Evolutionary conservation across 2,888 invertebrate species (phyloP), one percentile per base, ranked within the genome.

Genomic region (Aproaerema taeniolella): DNA sequence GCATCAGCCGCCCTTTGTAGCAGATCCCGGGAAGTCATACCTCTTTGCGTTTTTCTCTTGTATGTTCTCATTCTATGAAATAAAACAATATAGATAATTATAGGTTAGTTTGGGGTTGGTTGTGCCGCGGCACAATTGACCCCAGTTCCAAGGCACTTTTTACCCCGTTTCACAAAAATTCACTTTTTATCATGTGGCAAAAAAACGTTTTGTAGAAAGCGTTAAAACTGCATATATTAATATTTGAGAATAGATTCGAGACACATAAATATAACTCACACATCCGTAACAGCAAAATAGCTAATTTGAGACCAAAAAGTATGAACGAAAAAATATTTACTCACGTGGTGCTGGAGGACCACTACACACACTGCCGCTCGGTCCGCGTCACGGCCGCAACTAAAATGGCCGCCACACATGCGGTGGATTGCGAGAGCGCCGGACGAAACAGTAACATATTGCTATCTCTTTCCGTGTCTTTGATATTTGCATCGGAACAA

Each of bases 1-100:
- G 46, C 46, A 37, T 49, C 33, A 14, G 49, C 46, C 24, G 46
- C 45, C 36, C 30, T 38, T 24, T 31, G 42, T 10, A 45, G 24
- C 20, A 46, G 32, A 8, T 32, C 31, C 25, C 26, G 31, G 7
- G 45, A 47, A 17, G 45, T 46, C 6, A 30, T 47, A 10, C 42
- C 45, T 30, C 41, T 41, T 11, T 35, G 14, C 6, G 35, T 26
- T 14, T 35, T 35, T 25, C 26, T 16, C 13, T 35, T 33, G 12
- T 33, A 33, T 7, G 17, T 33, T 30, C 25, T 14, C 28, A 29
- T 29, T 25, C 29, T 29, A 16, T 14, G 9, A 16, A 13, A 36
- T 10, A 28, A 28, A 28, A 28, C 28, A 28, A 15, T 9, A 36
- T 5, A 26, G 7, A n/a, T 24, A n/a, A 35, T 25, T 25, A 32